phyloP scores from a whole-genome alignment of 2,113 vertebrate genomes.

The Indicator maculatus region DNA sequence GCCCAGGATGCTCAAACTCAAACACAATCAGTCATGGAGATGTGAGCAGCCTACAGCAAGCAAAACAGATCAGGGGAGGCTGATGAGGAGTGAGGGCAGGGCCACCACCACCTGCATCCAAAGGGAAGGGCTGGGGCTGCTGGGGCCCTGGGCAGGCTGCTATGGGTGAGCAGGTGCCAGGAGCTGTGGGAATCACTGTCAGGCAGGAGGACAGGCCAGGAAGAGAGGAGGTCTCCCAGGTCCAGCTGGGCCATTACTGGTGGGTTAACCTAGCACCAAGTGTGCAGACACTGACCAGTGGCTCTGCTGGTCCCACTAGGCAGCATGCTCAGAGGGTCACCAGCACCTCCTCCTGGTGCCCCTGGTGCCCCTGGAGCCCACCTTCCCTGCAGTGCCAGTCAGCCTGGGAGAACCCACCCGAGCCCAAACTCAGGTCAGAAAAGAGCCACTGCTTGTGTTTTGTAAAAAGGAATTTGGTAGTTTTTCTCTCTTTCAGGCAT shows the following conservation, averaged over 20 bases:
- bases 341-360: not conserved
- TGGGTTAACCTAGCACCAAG: fast-evolving
- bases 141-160: fast-evolving
- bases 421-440: not conserved
- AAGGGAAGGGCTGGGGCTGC: not conserved
- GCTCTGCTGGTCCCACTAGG: fast-evolving
- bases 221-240: not conserved
- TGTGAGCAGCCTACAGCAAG: constrained; percentile 45
- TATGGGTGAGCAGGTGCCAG: not conserved
- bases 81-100: not conserved
- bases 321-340: not conserved
- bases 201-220: not conserved
- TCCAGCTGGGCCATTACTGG: fast-evolving
- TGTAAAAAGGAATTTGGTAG: fast-evolving
- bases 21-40: constrained; percentile 57
- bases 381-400: fast-evolving
- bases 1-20: constrained; percentile 41
- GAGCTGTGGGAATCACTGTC: not conserved
- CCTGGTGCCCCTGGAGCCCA: not conserved
- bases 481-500: not conserved
- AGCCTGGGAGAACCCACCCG: not conserved
- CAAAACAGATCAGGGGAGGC: constrained; percentile 31
- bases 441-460: not conserved
- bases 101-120: not conserved
- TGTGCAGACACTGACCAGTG: not conserved